Conservation (phyloP, 1,140 invertebrate species). For the Caenorhabditis remanei region DNA sequence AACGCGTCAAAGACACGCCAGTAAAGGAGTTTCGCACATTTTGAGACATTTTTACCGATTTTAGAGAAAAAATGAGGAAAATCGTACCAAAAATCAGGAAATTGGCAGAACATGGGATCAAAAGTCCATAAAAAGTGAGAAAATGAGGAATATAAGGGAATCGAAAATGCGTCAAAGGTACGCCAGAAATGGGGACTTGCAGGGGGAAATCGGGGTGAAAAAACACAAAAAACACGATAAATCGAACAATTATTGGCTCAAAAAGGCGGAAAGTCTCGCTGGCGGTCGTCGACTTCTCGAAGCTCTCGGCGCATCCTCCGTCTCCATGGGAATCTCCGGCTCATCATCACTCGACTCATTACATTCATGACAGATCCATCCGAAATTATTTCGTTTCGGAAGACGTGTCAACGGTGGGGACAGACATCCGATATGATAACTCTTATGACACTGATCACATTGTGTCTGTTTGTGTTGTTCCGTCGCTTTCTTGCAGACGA, state of each 20-base stretch:
- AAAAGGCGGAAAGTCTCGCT: background rate
- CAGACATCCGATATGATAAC: slow-evolving; percentile 33
- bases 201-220: no score
- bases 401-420: background rate
- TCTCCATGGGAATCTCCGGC: background rate
- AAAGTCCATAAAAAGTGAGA: background rate
- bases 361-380: slow-evolving; percentile 45
- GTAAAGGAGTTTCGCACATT: no score
- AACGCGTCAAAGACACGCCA: no score
- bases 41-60: no score
- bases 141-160: background rate
- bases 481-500: background rate
- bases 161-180: background rate
- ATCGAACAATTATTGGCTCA: no score
- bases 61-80: no score
- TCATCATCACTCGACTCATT: slow-evolving; percentile 34
- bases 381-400: slow-evolving; percentile 28
- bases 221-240: no score
- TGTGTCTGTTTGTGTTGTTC: slow-evolving; percentile 33
- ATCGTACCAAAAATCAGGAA: no score
- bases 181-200: no score
- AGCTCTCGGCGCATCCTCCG: background rate
- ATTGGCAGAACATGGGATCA: no score
- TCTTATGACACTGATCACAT: slow-evolving; percentile 38
- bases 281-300: slow-evolving; percentile 4